Base-by-base conservation (phyloP, 1,140 invertebrate species). In the Brachionus rotundiformis region DNA sequence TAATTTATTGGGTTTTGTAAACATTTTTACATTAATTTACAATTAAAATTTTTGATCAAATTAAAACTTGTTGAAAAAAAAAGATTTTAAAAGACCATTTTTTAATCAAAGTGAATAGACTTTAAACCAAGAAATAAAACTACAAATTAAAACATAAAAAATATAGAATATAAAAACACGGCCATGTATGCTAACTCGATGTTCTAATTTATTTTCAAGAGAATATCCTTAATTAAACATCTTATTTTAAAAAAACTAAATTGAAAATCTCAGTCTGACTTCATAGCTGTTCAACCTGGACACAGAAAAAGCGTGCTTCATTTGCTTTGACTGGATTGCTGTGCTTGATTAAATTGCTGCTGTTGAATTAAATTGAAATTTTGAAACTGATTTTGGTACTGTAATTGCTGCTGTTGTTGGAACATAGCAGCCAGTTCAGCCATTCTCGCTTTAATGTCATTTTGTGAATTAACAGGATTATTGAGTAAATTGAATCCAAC, bases 341-440 rank as follows among this genome's bases (percentile, higher is more conserved):
- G 65, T 10, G 29, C 16, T 47, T 73, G 33, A 73, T 73, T 73
- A 7, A 73, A 73, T 27, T 73, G 68, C 23, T 68, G 63, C 63
- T 68, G 63, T 68, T 68, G 39, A 23, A 73, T 13, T 25, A 73
- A 73, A 39, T 44, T 73, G n/a, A 73, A 73, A 73, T 73, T 68
- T 19, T 73, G 68, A 73, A 44, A 44, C 10, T 73, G 68, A 44
- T 73, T 41, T 73, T 73, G 68, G 36, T 73, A 44, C 33, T 73
- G 68, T 25, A 25, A 29, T 44, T 73, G 68, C 23, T 73, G 68
- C 13, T 73, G 68, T 4, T 73, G 68, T n/a, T 73, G 68, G 11
- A 73, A 73, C 19, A 73, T 25, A 44, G 68, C 36, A 4, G 68
- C 68, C 19, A 73, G 19, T 44, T 73, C 68, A 25, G 41, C 68